Base-by-base conservation (phyloP, 2,888 invertebrate genomes). In the Corythucha ciliata region DNA sequence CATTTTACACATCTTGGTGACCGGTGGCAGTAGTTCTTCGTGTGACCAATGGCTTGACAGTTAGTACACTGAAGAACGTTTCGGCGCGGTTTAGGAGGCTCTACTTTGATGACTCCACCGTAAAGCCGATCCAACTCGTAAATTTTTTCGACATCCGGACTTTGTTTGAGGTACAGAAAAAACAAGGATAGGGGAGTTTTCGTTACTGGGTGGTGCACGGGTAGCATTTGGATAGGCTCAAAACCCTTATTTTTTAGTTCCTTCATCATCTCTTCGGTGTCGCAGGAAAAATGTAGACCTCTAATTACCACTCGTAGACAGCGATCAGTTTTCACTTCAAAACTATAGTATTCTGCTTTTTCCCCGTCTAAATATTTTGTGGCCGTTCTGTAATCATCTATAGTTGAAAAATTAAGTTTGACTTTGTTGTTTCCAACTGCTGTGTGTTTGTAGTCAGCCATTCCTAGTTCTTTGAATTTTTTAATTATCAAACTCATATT, bases 21-120 rank as follows among this genome's bases (percentile, higher is more conserved):
- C 18, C 20, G 4, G 20, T 45, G 32, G 10, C 45, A 45, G 20
- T 32, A n/a, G 32, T 45, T 27, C 33, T 32, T 45, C 12, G 32
- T 32, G 18, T 45, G 47, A 3, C 36, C 47, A 16, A 16, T 36
- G 3, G 21, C 22, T 36, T 36, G 47, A 7, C 47, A 47, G 36
- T 47, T 46, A 18, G 16, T 5, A 34, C 46, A 34, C 14, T 46
- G 46, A 8, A 34, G 32, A 4, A 46, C 34, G 22, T 4, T 46
- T 46, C 46, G 18, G 8, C 34, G 32, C n/a, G 46, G 46, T 34
- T 46, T 32, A 20, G 46, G 33, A n/a, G 46, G 46, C 18, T 46
- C 46, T 7, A 46, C 46, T 46, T 46, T 46, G 20, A 34, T 20
- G 2, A 46, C 46, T 25, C 18, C 44, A 12, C 44, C 44, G 16